Base-by-base conservation (phyloP, 2,797 vertebrate species). In the Mionectes olivaceus region DNA sequence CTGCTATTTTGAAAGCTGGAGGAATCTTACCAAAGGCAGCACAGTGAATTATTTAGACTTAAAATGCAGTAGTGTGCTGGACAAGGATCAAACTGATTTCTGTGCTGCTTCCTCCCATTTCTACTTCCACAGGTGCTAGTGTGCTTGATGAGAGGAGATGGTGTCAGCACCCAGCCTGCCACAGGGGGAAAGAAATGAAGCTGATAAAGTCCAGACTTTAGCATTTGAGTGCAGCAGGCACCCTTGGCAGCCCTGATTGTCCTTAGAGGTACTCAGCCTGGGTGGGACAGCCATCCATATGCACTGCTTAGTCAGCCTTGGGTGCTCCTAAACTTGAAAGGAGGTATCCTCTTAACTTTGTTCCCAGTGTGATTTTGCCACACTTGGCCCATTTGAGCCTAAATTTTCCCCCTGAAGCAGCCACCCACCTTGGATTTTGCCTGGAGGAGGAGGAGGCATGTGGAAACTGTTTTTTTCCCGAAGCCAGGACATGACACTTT, bases 371-470 rank as follows among this genome's bases (percentile, higher is more conserved):
- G 14, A 32, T 21, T 74, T 78, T 64, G 30, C 35, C 41, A n/a
- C 17, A 1, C 12, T 32, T 56, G 18, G 16, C 28, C 57, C 18
- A 0, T 65, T 28, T 65, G 18, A 81, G 47, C 70, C n/a, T 32
- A 35, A 41, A 43, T 70, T 69, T 11, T 28, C 13, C 52, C 6
- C 4, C 21, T 21, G 49, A 43, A 32, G 44, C 5, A 5, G 35
- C 35, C 19, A 14, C 49, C 11, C 1, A 2, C 5, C 5, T 4
- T 0, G 3, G 19, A 12, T 37, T 47, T 61, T 63, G 44, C 7
- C 7, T 50, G 52, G 24, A 67, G n/a, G 49, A 65, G n/a, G 49
- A 65, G 24, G 19, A 39, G n/a, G 18, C 4, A 1, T 19, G 30
- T 3, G 4, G 47, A n/a, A 67, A 12, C 16, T 52, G 28, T 2